Evolutionary conservation across 2,113 vertebrate species (phyloP).

Genomic region (Heteronetta atricapilla): DNA sequence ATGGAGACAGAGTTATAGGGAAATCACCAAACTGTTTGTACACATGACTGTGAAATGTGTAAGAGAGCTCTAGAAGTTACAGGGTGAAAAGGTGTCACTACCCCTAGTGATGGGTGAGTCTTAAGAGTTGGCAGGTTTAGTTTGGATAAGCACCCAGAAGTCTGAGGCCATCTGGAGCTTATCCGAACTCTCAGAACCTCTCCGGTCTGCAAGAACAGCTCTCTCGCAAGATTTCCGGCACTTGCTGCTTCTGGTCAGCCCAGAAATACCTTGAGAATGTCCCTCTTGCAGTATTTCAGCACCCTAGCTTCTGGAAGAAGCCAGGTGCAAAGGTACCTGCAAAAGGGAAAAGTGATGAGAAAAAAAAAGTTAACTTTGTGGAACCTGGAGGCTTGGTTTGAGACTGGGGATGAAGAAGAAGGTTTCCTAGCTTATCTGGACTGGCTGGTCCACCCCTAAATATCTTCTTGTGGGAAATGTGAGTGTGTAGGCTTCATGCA

Average conservation of each 20-base stretch:
- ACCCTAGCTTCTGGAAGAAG: slow-evolving; percentile 67
- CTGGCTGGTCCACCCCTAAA: not conserved
- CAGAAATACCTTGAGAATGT: slow-evolving; percentile 33
- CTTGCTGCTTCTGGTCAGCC: slow-evolving; percentile 48
- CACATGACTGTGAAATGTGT: slow-evolving; percentile 23
- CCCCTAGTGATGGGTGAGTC: slow-evolving; percentile 23
- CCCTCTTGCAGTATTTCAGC: slow-evolving; percentile 31
- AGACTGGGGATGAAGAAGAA: not conserved
- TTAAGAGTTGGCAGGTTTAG: slow-evolving; percentile 8
- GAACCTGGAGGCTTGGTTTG: not conserved
- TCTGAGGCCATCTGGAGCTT: slow-evolving; percentile 14
- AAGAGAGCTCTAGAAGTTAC: slow-evolving; percentile 1
- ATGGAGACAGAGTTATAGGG: not conserved
- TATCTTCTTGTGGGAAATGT: not conserved
- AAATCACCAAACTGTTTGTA: slow-evolving; percentile 5
- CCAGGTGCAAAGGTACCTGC: slow-evolving; percentile 61
- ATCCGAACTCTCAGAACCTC: slow-evolving; percentile 26
- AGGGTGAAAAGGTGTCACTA: slow-evolving; percentile 23
- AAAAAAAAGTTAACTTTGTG: not conserved
- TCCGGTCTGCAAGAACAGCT: slow-evolving; percentile 37
- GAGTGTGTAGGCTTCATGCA: not conserved
- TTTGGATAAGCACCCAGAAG: slow-evolving; percentile 47
- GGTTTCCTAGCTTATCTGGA: not conserved
- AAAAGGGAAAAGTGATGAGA: slow-evolving; percentile 61
- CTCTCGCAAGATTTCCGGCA: slow-evolving; percentile 14